A percentile compares a stretch with the other conserved stretches of the same genome.
phyloP scores from a whole-genome alignment of 2,888 invertebrate genomes.

The Caenorhabditis macrosperma region DNA sequence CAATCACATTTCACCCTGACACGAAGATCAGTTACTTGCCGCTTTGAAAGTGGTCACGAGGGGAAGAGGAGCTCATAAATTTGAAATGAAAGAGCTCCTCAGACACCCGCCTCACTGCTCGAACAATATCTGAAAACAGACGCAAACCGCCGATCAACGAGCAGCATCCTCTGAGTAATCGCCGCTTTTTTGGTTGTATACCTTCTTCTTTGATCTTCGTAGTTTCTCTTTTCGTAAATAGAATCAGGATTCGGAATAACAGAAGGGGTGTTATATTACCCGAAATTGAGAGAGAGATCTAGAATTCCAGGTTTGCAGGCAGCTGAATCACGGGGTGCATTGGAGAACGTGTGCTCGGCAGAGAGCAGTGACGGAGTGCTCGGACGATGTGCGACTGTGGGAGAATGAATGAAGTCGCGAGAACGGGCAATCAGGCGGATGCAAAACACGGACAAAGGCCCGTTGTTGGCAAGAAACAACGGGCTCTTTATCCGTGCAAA shows the following conservation, averaged over 20 bases:
- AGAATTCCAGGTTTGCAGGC: too few relatives aligned
- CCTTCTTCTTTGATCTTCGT: neutral
- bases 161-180: neutral
- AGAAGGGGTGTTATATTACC: neutral
- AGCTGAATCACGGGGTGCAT: neutral
- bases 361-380: slow-evolving; percentile 2
- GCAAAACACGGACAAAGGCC: slow-evolving; percentile 12
- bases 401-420: neutral
- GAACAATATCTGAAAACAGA: neutral
- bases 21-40: too few relatives aligned
- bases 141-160: neutral
- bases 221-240: neutral
- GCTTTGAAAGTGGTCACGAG: neutral
- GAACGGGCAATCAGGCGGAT: slow-evolving; percentile 10
- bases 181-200: neutral
- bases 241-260: neutral
- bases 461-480: slow-evolving; percentile 1
- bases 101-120: neutral
- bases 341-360: neutral
- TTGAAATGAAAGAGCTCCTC: slow-evolving; percentile 6
- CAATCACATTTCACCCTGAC: too few relatives aligned
- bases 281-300: too few relatives aligned
- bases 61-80: slow-evolving; percentile 3
- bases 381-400: neutral
- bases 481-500: slow-evolving; percentile 10